Conservation (phyloP, 2,797 vertebrate species). For the Taeniopygia guttata region DNA sequence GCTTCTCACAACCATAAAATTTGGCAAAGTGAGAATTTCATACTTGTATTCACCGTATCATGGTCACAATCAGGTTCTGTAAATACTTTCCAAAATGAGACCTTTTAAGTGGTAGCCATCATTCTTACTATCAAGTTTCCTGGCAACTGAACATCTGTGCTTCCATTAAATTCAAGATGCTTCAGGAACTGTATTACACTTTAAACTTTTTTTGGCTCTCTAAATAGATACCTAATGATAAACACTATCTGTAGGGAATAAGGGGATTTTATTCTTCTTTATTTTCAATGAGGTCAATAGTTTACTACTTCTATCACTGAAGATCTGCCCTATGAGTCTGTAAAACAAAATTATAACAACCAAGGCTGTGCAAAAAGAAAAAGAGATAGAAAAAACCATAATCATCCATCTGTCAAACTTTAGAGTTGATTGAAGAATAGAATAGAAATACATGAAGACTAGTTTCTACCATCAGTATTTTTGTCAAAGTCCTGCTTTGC, state of each 20-base stretch:
- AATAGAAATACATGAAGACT: neutral
- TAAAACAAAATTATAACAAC: neutral
- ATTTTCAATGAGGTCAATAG: neutral
- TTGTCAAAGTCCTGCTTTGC: neutral
- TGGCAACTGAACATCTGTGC: neutral
- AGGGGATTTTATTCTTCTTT: neutral
- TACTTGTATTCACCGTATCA: neutral
- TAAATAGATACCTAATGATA: neutral
- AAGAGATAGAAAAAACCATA: accelerated
- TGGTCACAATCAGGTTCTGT: neutral
- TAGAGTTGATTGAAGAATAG: neutral
- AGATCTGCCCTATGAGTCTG: neutral
- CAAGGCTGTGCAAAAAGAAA: neutral
- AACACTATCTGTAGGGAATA: neutral
- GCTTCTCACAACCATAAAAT: neutral
- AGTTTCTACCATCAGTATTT: neutral
- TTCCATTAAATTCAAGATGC: neutral
- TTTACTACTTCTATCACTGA: neutral
- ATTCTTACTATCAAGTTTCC: neutral
- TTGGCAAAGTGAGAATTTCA: neutral
- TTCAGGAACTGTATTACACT: neutral
- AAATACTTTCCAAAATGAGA: neutral
- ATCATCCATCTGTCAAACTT: neutral
- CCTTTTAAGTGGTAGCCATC: neutral
- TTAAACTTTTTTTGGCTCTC: neutral